Base-by-base conservation (phyloP, 2,113 vertebrate species). In the Nipponia nippon region DNA sequence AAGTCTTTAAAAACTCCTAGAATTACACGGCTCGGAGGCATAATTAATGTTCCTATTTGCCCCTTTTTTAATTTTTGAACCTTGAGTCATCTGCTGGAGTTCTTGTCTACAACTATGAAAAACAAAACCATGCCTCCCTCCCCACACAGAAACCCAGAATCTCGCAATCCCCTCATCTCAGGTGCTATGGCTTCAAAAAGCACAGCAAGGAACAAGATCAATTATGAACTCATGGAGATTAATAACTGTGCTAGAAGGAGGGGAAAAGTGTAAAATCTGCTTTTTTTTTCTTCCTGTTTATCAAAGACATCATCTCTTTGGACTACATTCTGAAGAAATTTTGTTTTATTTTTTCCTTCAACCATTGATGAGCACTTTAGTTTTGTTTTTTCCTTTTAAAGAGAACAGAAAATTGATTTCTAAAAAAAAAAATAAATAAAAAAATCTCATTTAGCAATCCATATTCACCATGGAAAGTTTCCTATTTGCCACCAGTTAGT, bases 391-490 rank as follows among this genome's bases (percentile, higher is more conserved):
- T 87, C 14, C 20, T 69, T 89, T 69, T 40, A 58, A 58, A 71
- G 4, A n/a, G 8, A 92, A 63, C 20, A 90, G 16, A 86, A 92
- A 93, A 88, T 27, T 49, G 58, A 65, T 86, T 79, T 82, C 44
- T 46, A 65, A 77, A 77, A 79, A 66, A 59, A 42, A 26, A 75
- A 65, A 38, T 8, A 38, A 38, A 38, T 8, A 38, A 9, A 58
- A 36, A 29, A 34, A 76, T 66, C 46, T 82, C 16, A 90, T 92
- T 96, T 89, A 93, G 76, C 18, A 82, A 96, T 56, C 67, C 80
- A 89, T 73, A 63, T 84, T 87, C 56, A 92, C 56, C 73, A 79
- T 19, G 53, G 86, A 95, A 95, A 94, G 34, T 91, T 91, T 95
- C 77, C 49, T 82, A 89, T 84, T 95, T 95, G 89, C 69, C 40